Evolutionary conservation across 2,113 vertebrate genomes (phyloP), one percentile per base, ranked within the genome.

Genomic region (Phrynosoma platyrhinos): DNA sequence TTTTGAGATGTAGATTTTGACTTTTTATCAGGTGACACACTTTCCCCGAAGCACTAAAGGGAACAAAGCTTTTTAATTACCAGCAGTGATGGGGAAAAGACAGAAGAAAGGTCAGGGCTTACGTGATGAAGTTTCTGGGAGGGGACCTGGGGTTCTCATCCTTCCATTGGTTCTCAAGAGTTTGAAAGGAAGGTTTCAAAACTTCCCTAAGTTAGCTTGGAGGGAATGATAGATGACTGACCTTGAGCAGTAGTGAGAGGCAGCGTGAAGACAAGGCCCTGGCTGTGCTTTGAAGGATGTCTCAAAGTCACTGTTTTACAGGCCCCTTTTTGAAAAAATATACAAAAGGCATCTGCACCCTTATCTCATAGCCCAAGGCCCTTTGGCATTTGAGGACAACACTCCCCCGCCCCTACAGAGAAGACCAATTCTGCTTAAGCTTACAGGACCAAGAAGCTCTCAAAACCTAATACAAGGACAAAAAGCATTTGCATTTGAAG

Each of bases 61-160:
- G 88, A 86, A 25, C 55, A 58, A 86, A 85, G 42, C 55, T 81
- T 85, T 89, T 77, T 80, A 79, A 83, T 89, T 89, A 85, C 68
- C 78, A 80, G 76, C 47, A 36, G 66, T 13, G 9, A 30, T 55
- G 32, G 81, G 62, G 58, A 30, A 58, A 69, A 77, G 74, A 32
- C 69, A 75, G 78, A 53, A 74, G 40, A 76, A 85, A 89, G 83
- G 83, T 89, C 40, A 74, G 40, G 42, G n/a, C 36, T 75, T 64
- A n/a, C 2, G 13, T 6, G 40, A 3, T 21, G n/a, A 30, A 36
- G 8, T 27, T 47, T 62, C 5, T 36, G 78, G 83, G 69, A 76
- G 83, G 23, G 71, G 78, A 64, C 55, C 72, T 20, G 16, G 16
- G 55, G 5, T 42, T 85, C 55, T n/a, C 69, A 30, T 14, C 66